Percentiles rank a stretch among this genome's conserved stretches.
Conservation (phyloP, 2,888 invertebrate species). For the Laspeyria flexula region DNA sequence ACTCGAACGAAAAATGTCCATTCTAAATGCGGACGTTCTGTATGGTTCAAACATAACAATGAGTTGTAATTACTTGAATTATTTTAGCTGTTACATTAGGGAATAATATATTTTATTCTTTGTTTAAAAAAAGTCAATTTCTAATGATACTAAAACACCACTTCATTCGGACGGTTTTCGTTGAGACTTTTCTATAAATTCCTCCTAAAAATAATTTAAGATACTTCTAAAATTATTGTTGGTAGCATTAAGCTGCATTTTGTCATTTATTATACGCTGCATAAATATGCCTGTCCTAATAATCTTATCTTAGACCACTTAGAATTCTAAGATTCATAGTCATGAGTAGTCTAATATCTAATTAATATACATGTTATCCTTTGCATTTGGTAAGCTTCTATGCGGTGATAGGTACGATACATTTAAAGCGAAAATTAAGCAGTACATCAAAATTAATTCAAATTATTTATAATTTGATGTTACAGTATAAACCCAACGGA, state of each 20-base stretch:
- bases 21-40: not conserved
- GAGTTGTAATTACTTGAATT: not conserved
- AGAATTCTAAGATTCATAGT: not conserved
- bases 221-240: not conserved
- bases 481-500: not conserved
- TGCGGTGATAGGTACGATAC: slow-evolving; percentile 11
- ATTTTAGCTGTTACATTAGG: too few species aligned
- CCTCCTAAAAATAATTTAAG: too few species aligned
- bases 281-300: not conserved
- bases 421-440: slow-evolving; percentile 28
- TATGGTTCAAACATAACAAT: too few species aligned
- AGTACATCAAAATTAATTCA: slow-evolving; percentile 14
- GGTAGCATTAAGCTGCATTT: not conserved
- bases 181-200: too few species aligned
- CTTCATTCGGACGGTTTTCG: too few species aligned
- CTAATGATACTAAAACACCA: too few species aligned
- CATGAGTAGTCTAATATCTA: not conserved
- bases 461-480: not conserved
- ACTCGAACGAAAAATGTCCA: not conserved
- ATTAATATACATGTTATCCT: slow-evolving; percentile 10
- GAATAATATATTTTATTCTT: too few species aligned
- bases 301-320: not conserved
- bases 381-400: slow-evolving; percentile 27
- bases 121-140: too few species aligned
- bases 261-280: not conserved